phyloP scores from a whole-genome alignment of 2,797 vertebrate species.

The Gambusia yucatana region DNA sequence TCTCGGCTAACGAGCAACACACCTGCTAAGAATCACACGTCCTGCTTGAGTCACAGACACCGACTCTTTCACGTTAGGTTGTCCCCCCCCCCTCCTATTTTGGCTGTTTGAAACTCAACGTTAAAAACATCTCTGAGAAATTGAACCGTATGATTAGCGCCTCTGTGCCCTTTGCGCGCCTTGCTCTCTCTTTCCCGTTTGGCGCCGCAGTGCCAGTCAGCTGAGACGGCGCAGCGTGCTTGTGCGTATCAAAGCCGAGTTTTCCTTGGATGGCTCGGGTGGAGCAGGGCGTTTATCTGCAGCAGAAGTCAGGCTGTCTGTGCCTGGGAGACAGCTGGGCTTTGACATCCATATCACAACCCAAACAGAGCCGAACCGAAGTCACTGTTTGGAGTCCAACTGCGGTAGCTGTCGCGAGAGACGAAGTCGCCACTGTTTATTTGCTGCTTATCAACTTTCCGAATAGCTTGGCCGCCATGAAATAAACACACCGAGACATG shows the following conservation, averaged over 20 bases:
- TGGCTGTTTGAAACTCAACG: background rate
- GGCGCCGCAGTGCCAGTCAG: constrained; percentile 1
- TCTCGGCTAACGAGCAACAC: constrained; percentile 51
- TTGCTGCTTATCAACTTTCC: constrained; percentile 64
- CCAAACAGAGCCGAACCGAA: constrained; percentile 55
- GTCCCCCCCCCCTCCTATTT: background rate
- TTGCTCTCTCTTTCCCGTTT: background rate
- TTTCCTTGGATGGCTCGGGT: constrained; percentile 28
- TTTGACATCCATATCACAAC: constrained; percentile 59
- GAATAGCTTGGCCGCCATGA: constrained; percentile 52
- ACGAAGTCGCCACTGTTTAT: constrained; percentile 53
- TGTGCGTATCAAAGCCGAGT: background rate
- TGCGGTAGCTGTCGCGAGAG: constrained; percentile 46
- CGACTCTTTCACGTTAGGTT: background rate
- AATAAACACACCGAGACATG: constrained; percentile 21
- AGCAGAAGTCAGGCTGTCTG: constrained; percentile 48
- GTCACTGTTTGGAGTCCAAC: constrained; percentile 8
- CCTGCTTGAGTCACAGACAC: background rate
- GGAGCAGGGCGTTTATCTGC: constrained; percentile 46
- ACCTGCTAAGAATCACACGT: constrained; percentile 14
- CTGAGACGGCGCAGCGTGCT: background rate
- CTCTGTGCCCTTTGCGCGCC: background rate
- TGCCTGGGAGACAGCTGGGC: constrained; percentile 39
- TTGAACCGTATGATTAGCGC: background rate
- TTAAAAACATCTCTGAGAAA: background rate